Conservation (phyloP, 2,888 invertebrate species). For the Amblyjoppa proteus region DNA sequence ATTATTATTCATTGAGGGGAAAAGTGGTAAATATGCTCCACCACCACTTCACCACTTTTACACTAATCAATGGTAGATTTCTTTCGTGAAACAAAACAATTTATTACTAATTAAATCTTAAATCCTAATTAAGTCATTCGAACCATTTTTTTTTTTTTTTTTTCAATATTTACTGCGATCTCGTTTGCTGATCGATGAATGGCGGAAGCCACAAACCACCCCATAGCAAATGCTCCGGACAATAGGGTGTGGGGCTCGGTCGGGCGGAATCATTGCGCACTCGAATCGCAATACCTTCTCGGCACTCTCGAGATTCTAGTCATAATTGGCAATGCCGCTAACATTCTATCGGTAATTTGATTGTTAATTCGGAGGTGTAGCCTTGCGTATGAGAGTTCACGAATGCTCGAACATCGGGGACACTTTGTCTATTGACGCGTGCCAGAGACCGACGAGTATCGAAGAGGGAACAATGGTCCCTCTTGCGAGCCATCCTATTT, state of each 20-base stretch:
- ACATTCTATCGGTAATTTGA: constrained; percentile 57
- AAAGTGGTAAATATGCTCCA: too few species aligned
- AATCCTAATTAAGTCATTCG: too few species aligned
- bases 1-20: too few species aligned
- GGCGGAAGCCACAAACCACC: constrained; percentile 8
- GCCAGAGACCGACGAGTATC: not conserved
- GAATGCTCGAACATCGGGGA: constrained; percentile 5
- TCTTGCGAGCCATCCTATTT: not conserved
- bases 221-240: not conserved
- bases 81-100: too few species aligned
- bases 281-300: constrained; percentile 27
- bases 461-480: not conserved
- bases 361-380: constrained; percentile 18
- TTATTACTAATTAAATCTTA: too few species aligned
- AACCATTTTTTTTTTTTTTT: not conserved
- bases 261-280: constrained; percentile 25
- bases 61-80: too few species aligned
- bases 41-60: too few species aligned
- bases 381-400: constrained; percentile 24
- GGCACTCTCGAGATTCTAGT: constrained; percentile 14
- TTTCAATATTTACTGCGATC: not conserved
- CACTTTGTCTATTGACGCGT: constrained; percentile 5
- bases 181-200: not conserved
- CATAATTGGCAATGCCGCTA: constrained; percentile 48
- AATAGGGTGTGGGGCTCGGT: constrained; percentile 14